Conservation (phyloP, 1,140 invertebrate genomes). For the Drosophila jambulina region DNA sequence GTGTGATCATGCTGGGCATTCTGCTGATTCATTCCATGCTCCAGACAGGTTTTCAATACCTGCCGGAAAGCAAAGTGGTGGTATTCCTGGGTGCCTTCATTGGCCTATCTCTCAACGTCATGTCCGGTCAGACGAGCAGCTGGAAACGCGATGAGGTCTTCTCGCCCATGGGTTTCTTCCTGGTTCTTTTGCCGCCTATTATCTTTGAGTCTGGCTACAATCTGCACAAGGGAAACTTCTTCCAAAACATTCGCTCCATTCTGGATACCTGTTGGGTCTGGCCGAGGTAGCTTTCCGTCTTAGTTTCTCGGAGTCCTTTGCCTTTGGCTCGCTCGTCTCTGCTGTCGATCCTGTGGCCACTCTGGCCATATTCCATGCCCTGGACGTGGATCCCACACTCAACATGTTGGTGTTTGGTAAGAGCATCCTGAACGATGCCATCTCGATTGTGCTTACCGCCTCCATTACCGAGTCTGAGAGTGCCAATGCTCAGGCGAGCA, state of each 20-base stretch:
- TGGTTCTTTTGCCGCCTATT: conserved; percentile 97
- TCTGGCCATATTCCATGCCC: conserved; percentile 98
- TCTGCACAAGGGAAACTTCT: conserved; percentile 99
- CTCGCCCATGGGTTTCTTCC: conserved; percentile 98
- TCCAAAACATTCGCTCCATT: conserved; percentile 98
- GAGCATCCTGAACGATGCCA: conserved; percentile 98
- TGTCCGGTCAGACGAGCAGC: conserved; percentile 95
- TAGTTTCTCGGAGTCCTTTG: conserved; percentile 97
- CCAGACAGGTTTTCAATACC: conserved; percentile 98
- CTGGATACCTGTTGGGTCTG: conserved; percentile 95
- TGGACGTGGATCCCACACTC: conserved; percentile 97
- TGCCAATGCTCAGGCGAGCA: conserved; percentile 84
- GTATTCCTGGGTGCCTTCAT: conserved; percentile 98
- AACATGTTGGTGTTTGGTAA: conserved; percentile 99
- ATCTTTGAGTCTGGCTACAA: conserved; percentile 99
- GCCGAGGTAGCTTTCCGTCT: conserved; percentile 93
- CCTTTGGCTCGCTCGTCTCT: conserved; percentile 98
- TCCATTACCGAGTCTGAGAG: conserved; percentile 88
- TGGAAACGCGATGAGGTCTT: conserved; percentile 99
- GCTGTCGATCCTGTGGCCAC: conserved; percentile 99
- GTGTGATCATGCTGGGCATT: no score
- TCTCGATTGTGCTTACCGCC: conserved; percentile 98
- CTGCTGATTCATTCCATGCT: no score
- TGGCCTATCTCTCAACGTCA: conserved; percentile 95
- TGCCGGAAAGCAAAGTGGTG: conserved; percentile 99